These are phyloP conservation scores for Coenobita brevimanus DNA, from an alignment of 1,140 invertebrate species.

Conservation along the genomic window DNA sequence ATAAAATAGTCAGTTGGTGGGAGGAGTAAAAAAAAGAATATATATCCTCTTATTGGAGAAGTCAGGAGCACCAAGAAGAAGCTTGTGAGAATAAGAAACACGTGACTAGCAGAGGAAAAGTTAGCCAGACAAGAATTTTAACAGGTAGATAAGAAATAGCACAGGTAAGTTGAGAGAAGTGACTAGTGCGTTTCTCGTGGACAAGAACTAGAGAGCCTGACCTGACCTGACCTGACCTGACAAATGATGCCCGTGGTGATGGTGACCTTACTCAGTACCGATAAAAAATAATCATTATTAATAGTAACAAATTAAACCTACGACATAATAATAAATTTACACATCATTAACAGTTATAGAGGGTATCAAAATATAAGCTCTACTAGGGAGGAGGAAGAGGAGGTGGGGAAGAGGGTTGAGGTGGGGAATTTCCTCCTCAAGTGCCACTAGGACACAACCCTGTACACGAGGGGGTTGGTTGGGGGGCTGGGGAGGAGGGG, in stretches of 20 bases:
- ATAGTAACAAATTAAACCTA: slow-evolving; percentile 61
- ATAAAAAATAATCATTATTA: slow-evolving; percentile 52
- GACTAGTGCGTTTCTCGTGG: no score
- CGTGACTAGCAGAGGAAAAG: no score
- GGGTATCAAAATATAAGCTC: slow-evolving; percentile 55
- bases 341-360: slow-evolving; percentile 45
- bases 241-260: slow-evolving; percentile 49
- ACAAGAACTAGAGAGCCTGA: no score
- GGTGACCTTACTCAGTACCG: slow-evolving; percentile 45
- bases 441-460: background rate
- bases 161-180: no score
- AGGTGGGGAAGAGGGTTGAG: slow-evolving; percentile 4
- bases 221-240: no score
- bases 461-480: background rate
- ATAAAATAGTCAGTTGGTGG: no score
- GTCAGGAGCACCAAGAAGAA: no score
- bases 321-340: slow-evolving; percentile 49
- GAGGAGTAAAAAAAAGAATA: no score
- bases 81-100: no score
- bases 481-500: background rate
- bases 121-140: no score
- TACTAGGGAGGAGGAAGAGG: slow-evolving; percentile 38
- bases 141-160: no score
- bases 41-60: no score
- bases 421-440: background rate